Percentiles rank a stretch among this genome's conserved stretches.
These are phyloP conservation scores for Hylaeus anthracinus DNA, from an alignment of 1,140 invertebrate species.

Conservation along the genomic window DNA sequence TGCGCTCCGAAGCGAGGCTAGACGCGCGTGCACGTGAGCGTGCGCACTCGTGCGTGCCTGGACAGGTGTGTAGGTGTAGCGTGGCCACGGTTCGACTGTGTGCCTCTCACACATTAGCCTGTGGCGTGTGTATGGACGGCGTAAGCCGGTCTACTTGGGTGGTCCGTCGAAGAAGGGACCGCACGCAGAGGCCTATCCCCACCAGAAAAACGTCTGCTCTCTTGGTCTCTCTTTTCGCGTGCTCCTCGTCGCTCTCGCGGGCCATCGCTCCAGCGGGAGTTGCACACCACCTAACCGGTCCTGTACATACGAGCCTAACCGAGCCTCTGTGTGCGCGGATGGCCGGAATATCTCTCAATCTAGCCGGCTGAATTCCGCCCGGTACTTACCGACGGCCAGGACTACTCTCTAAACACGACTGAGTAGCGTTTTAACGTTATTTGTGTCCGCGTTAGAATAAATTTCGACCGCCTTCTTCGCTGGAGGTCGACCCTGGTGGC, in stretches of 20 bases:
- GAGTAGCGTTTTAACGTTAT: conserved; percentile 50
- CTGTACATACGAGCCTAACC: conserved; percentile 45
- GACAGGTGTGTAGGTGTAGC: conserved; percentile 71
- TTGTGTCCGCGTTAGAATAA: conserved; percentile 48
- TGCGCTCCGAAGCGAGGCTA: background rate
- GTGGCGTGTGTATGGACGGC: conserved; percentile 68
- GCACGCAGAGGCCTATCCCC: conserved; percentile 79
- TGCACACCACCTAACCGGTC: conserved; percentile 51
- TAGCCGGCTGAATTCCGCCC: conserved; percentile 75
- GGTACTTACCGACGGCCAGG: conserved; percentile 66
- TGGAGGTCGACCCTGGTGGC: conserved; percentile 33
- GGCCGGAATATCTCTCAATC: conserved; percentile 79
- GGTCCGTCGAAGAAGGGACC: conserved; percentile 79
- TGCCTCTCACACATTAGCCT: conserved; percentile 39
- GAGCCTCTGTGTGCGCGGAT: conserved; percentile 49
- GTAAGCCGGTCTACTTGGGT: conserved; percentile 79
- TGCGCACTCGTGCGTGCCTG: conserved; percentile 50
- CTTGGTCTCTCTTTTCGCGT: conserved; percentile 44
- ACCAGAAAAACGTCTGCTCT: conserved; percentile 74
- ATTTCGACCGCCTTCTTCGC: conserved; percentile 29
- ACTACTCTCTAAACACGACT: conserved; percentile 49
- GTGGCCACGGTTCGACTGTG: conserved; percentile 13
- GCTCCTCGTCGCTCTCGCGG: conserved; percentile 10
- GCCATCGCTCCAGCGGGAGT: conserved; percentile 45
- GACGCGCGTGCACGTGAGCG: conserved; percentile 54